These are phyloP conservation scores for Agrotis ipsilon DNA, from an alignment of 2,888 invertebrate species.

Conservation along the genomic window DNA sequence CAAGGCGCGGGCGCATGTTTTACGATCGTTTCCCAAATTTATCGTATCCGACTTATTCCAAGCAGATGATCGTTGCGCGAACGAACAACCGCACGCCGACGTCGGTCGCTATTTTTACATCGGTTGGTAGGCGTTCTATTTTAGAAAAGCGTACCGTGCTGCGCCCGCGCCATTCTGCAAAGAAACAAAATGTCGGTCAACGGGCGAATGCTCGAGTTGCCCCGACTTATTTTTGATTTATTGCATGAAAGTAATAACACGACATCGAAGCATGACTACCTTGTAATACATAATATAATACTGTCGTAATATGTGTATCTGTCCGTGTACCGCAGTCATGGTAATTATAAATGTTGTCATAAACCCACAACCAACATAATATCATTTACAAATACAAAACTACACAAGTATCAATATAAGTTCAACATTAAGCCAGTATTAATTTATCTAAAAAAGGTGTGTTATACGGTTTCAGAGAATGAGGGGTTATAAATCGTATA, in stretches of 20 bases:
- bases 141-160: slow-evolving; percentile 78
- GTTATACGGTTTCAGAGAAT: slow-evolving; percentile 63
- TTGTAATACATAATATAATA: slow-evolving; percentile 77
- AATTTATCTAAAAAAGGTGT: slow-evolving; percentile 50
- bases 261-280: slow-evolving; percentile 82
- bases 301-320: slow-evolving; percentile 71
- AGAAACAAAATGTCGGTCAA: slow-evolving; percentile 86
- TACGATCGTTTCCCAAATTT: slow-evolving; percentile 72
- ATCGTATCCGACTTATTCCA: slow-evolving; percentile 59
- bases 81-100: slow-evolving; percentile 75
- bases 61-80: slow-evolving; percentile 78
- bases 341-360: slow-evolving; percentile 75
- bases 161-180: slow-evolving; percentile 87
- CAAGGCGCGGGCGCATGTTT: slow-evolving; percentile 83
- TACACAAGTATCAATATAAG: slow-evolving; percentile 61
- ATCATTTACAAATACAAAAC: slow-evolving; percentile 69
- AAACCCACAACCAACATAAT: slow-evolving; percentile 71
- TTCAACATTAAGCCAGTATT: slow-evolving; percentile 57
- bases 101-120: slow-evolving; percentile 82
- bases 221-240: slow-evolving; percentile 77
- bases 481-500: slow-evolving; percentile 68
- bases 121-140: slow-evolving; percentile 86
- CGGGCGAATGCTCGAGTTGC: slow-evolving; percentile 76
- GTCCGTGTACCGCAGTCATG: slow-evolving; percentile 72
- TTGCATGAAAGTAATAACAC: slow-evolving; percentile 80